Percentiles rank a stretch among this genome's conserved stretches.
Evolutionary conservation across 1,140 invertebrate genomes (phyloP).

Genomic region (Subanguina moxae): DNA sequence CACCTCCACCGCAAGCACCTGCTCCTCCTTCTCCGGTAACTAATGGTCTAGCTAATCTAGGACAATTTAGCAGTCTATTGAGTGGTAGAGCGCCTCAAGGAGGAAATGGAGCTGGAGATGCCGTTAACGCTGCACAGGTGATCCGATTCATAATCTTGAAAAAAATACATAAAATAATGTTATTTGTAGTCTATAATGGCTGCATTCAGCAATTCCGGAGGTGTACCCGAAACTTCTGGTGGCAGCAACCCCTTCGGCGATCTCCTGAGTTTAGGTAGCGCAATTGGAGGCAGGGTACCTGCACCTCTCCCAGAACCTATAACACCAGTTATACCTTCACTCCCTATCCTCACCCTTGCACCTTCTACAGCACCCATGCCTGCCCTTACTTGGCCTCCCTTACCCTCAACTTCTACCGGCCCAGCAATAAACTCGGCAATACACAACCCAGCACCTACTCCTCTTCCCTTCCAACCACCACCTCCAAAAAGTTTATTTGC

Average conservation of each 20-base stretch:
- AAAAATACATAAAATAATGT: background rate
- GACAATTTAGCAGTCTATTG: background rate
- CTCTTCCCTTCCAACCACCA: background rate
- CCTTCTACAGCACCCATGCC: background rate
- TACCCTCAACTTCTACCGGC: background rate
- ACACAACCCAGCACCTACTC: background rate
- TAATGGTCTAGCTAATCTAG: background rate
- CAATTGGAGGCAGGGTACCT: background rate
- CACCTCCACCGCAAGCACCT: background rate
- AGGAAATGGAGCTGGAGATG: background rate
- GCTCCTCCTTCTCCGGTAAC: background rate
- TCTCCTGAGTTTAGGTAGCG: background rate
- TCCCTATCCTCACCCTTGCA: background rate
- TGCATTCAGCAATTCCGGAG: slow-evolving; percentile 11
- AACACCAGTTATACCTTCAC: background rate
- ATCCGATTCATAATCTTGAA: background rate
- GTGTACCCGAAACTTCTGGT: background rate
- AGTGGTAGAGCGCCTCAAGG: background rate
- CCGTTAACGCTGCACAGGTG: background rate
- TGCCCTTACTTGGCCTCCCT: slow-evolving; percentile 1
- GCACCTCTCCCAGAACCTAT: background rate
- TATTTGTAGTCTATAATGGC: slow-evolving; percentile 10
- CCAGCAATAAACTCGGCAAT: background rate
- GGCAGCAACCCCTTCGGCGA: slow-evolving; percentile 3
- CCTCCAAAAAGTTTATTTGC: background rate